Base-by-base conservation (phyloP, 2,888 invertebrate species). In the Unio delphinus region DNA sequence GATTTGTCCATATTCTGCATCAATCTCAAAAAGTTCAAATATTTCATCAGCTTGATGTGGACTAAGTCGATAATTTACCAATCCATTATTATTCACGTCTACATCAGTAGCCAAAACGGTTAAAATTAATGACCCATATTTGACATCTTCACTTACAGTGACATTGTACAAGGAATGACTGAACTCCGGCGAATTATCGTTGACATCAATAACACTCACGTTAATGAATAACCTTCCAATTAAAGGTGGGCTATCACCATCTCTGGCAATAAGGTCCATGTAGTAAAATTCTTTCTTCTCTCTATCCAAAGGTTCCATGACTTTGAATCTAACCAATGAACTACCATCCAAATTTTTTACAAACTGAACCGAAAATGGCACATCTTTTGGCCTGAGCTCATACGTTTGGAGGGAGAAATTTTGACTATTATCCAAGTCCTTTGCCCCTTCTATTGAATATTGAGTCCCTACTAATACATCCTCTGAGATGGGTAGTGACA, bases 11-110 rank as follows among this genome's bases (percentile, higher is more conserved):
- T 79, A 79, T 17, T 65, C 70, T 34, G 73, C 70, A 67, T 82
- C 74, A n/a, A 85, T 76, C 26, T 69, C 63, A 64, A 85, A 84
- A 56, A 76, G 75, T 28, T 73, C 61, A n/a, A 78, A 80, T 18
- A 83, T 80, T 26, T 79, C 79, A n/a, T 78, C 74, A 7, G 74
- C 69, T 64, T 83, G 81, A 60, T 78, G 73, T 1, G 80, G 78
- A 59, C 80, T 82, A 54, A 88, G 90, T 82, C 90, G 88, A 81
- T 91, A 92, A 54, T 86, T 82, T 11, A 92, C 87, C 64, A 90
- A 88, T 4, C 91, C 94, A 87, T 97, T 97, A 6, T 92, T 93
- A 4, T 95, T 96, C 76, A 94, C 93, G 87, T 98, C 98, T 54
- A 93, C 92, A 87, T 98, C 98, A 11, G 92, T 93, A 0, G 98